phyloP scores from a whole-genome alignment of 2,797 vertebrate genomes.

The Uromys caudimaculatus region DNA sequence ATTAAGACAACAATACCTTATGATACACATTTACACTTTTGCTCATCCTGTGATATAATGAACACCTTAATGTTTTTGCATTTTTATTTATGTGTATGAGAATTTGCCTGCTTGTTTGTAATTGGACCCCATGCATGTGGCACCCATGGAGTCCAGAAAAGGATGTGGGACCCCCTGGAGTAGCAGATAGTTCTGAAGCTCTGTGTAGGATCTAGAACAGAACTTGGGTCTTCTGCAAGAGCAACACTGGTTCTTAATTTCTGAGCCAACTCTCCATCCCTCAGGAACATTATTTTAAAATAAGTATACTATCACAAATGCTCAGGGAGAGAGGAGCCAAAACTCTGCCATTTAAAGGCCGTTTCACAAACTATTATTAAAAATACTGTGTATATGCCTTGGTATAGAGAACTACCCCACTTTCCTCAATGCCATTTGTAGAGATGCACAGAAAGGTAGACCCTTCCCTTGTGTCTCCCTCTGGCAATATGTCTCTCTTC shows the following conservation, averaged over 20 bases:
- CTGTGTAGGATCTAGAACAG: background rate
- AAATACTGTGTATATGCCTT: background rate
- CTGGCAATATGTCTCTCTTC: background rate
- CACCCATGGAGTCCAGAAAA: background rate
- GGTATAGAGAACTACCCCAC: background rate
- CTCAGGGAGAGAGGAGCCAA: background rate
- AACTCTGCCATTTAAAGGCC: fast-evolving
- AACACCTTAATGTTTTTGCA: background rate
- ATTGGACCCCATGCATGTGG: no score
- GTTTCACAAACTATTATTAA: background rate
- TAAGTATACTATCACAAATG: background rate
- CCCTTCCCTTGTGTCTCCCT: background rate
- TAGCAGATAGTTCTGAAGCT: background rate
- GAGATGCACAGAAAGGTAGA: background rate
- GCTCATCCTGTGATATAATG: background rate
- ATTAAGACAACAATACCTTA: background rate
- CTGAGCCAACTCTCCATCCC: background rate
- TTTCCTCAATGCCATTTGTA: background rate
- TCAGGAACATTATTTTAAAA: background rate
- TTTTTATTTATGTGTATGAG: background rate
- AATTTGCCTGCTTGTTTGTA: background rate
- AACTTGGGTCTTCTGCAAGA: background rate
- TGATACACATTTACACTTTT: background rate
- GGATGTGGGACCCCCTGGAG: no score
- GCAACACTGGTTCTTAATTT: background rate